Conservation (phyloP, 92 coral and sea anemone species). For the Palythoa heliodiscus region DNA sequence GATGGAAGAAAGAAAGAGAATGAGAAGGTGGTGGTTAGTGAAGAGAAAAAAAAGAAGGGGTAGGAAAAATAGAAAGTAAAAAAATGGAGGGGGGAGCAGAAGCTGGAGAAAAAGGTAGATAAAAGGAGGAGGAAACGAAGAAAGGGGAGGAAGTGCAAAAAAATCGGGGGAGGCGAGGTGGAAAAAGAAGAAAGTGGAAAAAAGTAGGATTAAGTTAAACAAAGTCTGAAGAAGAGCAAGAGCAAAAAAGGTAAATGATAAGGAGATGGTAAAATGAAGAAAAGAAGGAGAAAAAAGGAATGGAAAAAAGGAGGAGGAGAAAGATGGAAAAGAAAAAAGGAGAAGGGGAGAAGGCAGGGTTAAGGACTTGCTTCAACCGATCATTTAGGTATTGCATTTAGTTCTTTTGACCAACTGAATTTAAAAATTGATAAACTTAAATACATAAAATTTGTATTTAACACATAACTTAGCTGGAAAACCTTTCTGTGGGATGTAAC, state of each 20-base stretch:
- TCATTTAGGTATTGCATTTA: no score
- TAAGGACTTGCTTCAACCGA: not conserved
- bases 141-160: not conserved
- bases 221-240: not conserved
- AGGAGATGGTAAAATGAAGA: not conserved
- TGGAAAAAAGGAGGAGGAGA: not conserved
- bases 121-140: no score
- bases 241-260: not conserved
- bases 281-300: not conserved
- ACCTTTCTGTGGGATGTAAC: no score
- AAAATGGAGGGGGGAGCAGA: not conserved
- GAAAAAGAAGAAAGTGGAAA: no score
- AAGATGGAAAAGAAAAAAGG: not conserved
- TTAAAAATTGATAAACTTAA: no score
- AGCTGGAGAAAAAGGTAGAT: no score
- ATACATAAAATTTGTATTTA: no score
- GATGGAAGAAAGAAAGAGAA: not conserved
- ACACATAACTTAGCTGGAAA: no score
- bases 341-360: not conserved
- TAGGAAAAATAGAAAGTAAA: not conserved
- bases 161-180: not conserved
- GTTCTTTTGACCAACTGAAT: no score
- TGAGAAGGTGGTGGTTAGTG: not conserved
- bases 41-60: not conserved
- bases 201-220: not conserved